These are phyloP conservation scores for Esox lucius DNA, from an alignment of 2,797 vertebrate genomes.

Conservation along the genomic window DNA sequence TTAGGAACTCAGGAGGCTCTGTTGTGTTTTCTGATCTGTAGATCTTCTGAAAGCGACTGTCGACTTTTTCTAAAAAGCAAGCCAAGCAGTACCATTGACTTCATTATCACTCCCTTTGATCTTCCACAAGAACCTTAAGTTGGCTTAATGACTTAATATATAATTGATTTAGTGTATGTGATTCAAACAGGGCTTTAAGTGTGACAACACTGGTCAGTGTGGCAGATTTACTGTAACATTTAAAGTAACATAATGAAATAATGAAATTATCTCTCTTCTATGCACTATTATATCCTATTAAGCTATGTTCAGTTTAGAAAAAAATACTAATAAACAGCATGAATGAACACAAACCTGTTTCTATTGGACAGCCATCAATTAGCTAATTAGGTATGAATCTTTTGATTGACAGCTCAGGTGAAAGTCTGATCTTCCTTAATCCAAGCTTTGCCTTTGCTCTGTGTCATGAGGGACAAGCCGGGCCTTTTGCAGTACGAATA, in stretches of 20 bases:
- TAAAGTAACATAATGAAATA: neutral
- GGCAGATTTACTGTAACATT: neutral
- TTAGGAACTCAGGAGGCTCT: neutral
- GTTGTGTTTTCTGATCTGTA: neutral
- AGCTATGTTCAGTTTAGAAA: neutral
- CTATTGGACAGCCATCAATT: neutral
- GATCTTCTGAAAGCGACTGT: neutral
- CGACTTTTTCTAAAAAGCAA: neutral
- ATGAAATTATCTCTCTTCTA: neutral
- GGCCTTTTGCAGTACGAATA: constrained; percentile 25
- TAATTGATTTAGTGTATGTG: neutral
- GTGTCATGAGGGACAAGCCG: constrained; percentile 21
- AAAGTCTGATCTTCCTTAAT: constrained; percentile 50
- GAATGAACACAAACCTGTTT: neutral
- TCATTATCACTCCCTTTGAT: constrained; percentile 9
- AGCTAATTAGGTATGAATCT: neutral
- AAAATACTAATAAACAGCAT: neutral
- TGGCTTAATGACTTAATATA: neutral
- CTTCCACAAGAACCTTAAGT: constrained; percentile 7
- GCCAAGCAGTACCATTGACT: neutral
- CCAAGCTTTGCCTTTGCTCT: constrained; percentile 21
- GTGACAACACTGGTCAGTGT: neutral
- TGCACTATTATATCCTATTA: neutral
- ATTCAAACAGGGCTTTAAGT: neutral
- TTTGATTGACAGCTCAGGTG: constrained; percentile 49